Conservation (phyloP, 2,113 vertebrate species). For the Motacilla alba region DNA sequence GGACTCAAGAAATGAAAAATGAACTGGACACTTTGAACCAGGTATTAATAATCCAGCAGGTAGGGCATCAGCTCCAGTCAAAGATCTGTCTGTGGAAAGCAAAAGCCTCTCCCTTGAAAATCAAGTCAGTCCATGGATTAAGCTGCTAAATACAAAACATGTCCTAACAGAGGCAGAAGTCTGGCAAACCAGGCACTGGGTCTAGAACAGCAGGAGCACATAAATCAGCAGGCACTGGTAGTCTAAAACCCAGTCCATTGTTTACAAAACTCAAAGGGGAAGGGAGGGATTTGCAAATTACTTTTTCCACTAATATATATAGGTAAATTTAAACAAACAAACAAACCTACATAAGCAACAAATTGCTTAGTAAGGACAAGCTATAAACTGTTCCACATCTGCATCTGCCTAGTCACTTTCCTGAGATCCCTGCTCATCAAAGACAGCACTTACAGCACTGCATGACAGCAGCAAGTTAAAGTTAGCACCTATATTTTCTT, state of each 20-base stretch:
- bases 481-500: background rate
- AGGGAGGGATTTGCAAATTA: background rate
- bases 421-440: background rate
- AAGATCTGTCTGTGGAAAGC: background rate
- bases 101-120: background rate
- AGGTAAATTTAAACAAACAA: background rate
- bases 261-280: background rate
- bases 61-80: background rate
- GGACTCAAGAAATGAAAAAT: background rate
- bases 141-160: background rate
- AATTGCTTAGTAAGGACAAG: background rate
- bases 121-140: background rate
- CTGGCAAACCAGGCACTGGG: background rate
- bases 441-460: background rate
- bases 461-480: background rate
- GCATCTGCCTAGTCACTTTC: background rate
- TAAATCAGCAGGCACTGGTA: background rate
- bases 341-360: background rate
- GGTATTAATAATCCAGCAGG: background rate
- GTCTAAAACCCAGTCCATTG: background rate
- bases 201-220: background rate
- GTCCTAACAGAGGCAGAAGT: background rate
- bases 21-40: accelerated
- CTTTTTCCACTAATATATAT: background rate
- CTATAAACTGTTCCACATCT: background rate